These are phyloP conservation scores for Semnopithecus entellus DNA, from an alignment of 2,113 vertebrate species.

Conservation along the genomic window DNA sequence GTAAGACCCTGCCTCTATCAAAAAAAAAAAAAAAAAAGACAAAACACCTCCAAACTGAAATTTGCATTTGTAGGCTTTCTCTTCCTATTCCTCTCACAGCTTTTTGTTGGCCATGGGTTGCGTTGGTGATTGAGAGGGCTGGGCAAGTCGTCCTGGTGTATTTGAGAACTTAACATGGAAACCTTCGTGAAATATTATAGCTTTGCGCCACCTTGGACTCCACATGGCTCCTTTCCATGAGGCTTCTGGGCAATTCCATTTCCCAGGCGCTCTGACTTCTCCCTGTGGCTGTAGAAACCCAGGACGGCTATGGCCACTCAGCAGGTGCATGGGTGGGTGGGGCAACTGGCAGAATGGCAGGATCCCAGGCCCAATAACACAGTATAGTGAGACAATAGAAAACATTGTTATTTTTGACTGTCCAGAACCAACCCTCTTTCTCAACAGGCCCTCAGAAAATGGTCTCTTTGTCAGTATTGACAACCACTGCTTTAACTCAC, in stretches of 20 bases:
- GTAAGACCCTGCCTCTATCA: no score
- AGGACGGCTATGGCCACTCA: background rate
- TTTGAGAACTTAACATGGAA: background rate
- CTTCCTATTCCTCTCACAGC: background rate
- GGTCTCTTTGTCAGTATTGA: background rate
- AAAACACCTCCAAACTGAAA: background rate
- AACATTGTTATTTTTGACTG: background rate
- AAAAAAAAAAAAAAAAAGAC: no score
- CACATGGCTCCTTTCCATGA: background rate
- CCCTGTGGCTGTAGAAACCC: background rate
- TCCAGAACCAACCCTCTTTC: background rate
- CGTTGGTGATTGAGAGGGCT: background rate
- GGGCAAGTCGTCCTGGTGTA: background rate
- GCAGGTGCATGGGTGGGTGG: background rate
- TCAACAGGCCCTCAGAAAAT: background rate
- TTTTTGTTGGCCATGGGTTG: background rate
- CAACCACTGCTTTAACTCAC: background rate
- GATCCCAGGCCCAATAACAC: background rate
- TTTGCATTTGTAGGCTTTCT: background rate
- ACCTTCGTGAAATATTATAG: background rate
- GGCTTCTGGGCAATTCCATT: background rate
- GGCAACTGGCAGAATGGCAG: background rate
- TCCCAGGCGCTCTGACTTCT: background rate
- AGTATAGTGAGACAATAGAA: background rate
- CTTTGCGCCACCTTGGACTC: background rate